Base-by-base conservation (phyloP, 1,140 invertebrate species). In the Drosophila ogumai region DNA sequence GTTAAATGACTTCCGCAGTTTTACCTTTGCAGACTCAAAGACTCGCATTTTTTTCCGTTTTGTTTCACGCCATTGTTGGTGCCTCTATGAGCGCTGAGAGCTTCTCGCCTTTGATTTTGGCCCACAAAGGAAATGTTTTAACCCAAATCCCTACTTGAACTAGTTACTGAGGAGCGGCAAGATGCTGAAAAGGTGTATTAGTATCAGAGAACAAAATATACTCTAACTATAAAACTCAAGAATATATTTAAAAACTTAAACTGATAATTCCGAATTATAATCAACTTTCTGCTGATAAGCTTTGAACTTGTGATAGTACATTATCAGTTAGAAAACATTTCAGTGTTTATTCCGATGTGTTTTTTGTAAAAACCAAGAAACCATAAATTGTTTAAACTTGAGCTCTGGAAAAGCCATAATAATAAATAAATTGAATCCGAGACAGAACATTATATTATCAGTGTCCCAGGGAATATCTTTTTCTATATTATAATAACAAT, bases 1-100 rank as follows among this genome's bases (percentile, higher is more conserved):
- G 80, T 84, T 81, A 84, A 88, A 88, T 90, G 73, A 88, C 85
- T 80, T 88, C 85, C 84, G 85, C 65, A 78, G 55, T 68, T 76
- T 79, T 79, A 79, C 59, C 75, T 79, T 46, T 41, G 56, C 57
- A 69, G 50, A 71, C 72, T 55, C 52, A 52, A 54, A 66, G 69
- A 66, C 73, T 68, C 41, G 43, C 49, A 73, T 59, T 56, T 73
- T 47, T 68, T 32, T 38, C 28, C 50, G 36, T 47, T 40, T 22
- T 38, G 50, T 34, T 36, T 52, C 17, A 44, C 6, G 54, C 43
- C 38, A 66, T 77, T 67, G 61, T 71, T 57, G 44, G 15, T 38
- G 47, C 41, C 49, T 13, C 46, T 60, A 65, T 59, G 47, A 32
- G 28, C 49, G 59, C 58, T 77, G 47, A 32, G 28, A 54, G 66